phyloP scores from a whole-genome alignment of 2,113 vertebrate species.

The Cacatua alba region DNA sequence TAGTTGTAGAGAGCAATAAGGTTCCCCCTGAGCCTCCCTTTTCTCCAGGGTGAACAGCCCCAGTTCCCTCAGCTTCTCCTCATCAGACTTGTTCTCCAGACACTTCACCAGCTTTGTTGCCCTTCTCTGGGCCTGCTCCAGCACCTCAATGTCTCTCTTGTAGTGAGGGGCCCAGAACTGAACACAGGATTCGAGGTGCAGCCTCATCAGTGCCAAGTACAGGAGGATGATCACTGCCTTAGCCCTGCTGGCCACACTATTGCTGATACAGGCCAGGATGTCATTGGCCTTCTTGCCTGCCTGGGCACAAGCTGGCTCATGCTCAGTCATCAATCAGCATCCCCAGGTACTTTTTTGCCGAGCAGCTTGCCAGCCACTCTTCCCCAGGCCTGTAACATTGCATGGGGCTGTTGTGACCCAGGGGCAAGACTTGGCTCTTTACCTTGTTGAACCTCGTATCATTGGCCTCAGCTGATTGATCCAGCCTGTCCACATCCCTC shows the following conservation, averaged over 20 bases:
- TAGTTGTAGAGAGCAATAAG: neutral
- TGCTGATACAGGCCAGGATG: neutral
- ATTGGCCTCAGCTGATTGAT: neutral
- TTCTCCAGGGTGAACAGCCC: neutral
- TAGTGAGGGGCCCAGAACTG: neutral
- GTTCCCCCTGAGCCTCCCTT: neutral
- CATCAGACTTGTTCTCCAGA: neutral
- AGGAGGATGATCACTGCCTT: neutral
- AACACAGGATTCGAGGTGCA: neutral
- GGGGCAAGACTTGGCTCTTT: neutral
- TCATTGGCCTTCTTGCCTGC: neutral
- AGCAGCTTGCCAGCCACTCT: neutral
- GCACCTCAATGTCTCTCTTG: neutral
- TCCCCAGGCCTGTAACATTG: neutral
- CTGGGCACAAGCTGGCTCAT: rapidly evolving
- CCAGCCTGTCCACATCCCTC: neutral
- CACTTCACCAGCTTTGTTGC: neutral
- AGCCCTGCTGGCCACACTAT: neutral
- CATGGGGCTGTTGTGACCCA: neutral
- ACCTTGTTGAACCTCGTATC: neutral
- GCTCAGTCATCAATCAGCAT: neutral
- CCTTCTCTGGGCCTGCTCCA: neutral
- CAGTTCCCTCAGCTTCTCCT: neutral
- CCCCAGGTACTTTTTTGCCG: neutral
- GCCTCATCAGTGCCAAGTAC: neutral